A percentile compares a stretch with the other conserved stretches of the same genome.
phyloP scores from a whole-genome alignment of 2,888 invertebrate species.

The Aphrophora alni region DNA sequence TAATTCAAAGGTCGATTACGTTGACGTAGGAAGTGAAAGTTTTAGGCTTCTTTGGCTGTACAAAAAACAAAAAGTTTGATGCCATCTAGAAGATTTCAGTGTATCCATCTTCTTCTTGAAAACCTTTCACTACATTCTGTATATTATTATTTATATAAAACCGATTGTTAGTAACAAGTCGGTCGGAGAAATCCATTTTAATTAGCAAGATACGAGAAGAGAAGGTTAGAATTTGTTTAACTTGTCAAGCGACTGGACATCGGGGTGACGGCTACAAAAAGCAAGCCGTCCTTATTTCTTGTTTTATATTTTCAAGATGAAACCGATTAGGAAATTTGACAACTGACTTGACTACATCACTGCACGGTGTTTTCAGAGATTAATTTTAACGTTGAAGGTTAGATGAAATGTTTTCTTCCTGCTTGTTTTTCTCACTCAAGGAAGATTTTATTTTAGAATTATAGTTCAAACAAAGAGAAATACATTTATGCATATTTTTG shows the following conservation, averaged over 20 bases:
- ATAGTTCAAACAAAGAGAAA: background rate
- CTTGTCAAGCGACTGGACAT: background rate
- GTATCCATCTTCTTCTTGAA: background rate
- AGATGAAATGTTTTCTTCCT: too few species aligned
- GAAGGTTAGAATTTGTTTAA: background rate
- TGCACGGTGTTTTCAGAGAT: background rate
- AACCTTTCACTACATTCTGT: background rate
- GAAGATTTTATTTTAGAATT: background rate
- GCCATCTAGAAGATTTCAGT: background rate
- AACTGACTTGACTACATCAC: conserved; percentile 4
- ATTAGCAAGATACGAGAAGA: background rate
- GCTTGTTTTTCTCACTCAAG: too few species aligned
- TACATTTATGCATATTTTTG: too few species aligned
- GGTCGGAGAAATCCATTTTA: conserved; percentile 2
- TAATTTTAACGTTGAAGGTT: background rate
- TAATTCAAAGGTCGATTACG: background rate
- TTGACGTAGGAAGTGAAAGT: background rate
- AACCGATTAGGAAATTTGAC: conserved; percentile 5
- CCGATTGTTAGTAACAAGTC: background rate
- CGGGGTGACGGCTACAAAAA: background rate
- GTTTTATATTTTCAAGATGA: conserved; percentile 2
- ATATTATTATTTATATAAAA: conserved; percentile 2
- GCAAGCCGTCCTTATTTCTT: background rate
- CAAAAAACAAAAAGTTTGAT: background rate
- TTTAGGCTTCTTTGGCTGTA: background rate